Conservation (phyloP, 2,888 invertebrate species). For the Eupeodes latifasciatus region DNA sequence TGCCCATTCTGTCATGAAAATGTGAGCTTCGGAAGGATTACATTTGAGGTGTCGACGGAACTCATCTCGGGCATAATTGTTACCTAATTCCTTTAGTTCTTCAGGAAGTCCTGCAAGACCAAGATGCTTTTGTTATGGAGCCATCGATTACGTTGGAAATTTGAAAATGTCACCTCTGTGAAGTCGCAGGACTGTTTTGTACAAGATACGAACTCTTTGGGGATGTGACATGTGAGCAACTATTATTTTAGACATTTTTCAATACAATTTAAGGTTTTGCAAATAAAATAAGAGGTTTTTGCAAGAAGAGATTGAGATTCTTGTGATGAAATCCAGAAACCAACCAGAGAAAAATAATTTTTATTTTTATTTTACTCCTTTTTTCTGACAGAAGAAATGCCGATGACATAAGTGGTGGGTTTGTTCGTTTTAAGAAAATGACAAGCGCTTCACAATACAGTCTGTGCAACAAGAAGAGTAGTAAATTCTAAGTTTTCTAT, state of each 20-base stretch:
- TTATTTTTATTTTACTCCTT: background rate
- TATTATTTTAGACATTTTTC: constrained; percentile 79
- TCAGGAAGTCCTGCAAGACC: constrained; percentile 86
- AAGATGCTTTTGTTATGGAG: background rate
- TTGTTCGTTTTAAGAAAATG: constrained; percentile 37
- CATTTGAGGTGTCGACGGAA: constrained; percentile 93
- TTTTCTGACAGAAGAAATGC: constrained; percentile 4
- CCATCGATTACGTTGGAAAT: background rate
- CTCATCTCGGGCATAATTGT: constrained; percentile 92
- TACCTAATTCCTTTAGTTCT: constrained; percentile 89
- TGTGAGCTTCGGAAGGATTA: constrained; percentile 87
- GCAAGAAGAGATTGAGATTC: background rate
- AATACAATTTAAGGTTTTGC: background rate
- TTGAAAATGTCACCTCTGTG: constrained; percentile 86
- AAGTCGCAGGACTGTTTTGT: constrained; percentile 91
- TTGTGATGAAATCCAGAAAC: constrained; percentile 24
- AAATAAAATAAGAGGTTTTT: background rate
- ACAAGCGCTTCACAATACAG: background rate
- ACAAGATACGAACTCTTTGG: constrained; percentile 88
- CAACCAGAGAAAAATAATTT: constrained; percentile 1
- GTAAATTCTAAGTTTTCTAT: no score
- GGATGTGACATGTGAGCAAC: constrained; percentile 85
- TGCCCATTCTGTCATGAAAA: constrained; percentile 95
- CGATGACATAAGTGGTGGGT: constrained; percentile 50
- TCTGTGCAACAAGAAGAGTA: background rate